These are phyloP conservation scores for Melieria crassipennis DNA, from an alignment of 2,888 invertebrate genomes.

Conservation along the genomic window DNA sequence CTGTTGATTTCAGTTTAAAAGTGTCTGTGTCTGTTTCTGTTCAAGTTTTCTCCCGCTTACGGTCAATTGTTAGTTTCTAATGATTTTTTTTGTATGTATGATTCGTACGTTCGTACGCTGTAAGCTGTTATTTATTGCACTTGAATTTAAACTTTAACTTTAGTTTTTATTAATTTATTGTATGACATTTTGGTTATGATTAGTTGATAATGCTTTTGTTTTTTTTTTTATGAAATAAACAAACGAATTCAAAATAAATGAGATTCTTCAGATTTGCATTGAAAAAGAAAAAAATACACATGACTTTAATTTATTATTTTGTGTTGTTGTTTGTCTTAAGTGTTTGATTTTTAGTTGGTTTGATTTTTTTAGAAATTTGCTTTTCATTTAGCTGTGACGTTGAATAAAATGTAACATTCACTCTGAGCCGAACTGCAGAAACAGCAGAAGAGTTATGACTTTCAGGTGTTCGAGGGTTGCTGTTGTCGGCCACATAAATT, in stretches of 20 bases:
- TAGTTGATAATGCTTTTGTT: slow-evolving; percentile 55
- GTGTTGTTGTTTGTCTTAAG: slow-evolving; percentile 23
- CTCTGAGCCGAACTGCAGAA: no score
- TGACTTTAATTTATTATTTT: slow-evolving; percentile 32
- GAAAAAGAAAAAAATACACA: slow-evolving; percentile 38
- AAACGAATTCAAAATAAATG: slow-evolving; percentile 43
- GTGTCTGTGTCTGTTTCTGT: no score
- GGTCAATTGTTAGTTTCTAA: slow-evolving; percentile 17
- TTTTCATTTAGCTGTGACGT: no score
- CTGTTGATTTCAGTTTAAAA: no score
- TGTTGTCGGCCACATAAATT: no score
- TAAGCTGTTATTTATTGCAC: slow-evolving; percentile 43
- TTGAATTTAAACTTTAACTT: slow-evolving; percentile 17
- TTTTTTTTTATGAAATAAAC: slow-evolving; percentile 48
- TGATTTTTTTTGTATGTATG: slow-evolving; percentile 21
- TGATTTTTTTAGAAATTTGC: no score
- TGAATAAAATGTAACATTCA: no score
- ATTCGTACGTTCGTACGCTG: no score
- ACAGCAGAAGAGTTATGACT: no score
- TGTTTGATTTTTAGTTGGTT: neutral
- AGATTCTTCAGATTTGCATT: slow-evolving; percentile 44
- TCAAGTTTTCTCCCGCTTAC: no score
- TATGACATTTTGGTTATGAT: slow-evolving; percentile 60
- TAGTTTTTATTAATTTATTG: slow-evolving; percentile 59
- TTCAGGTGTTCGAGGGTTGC: no score